Conservation (phyloP, 2,888 invertebrate species). For the Dasypogon diadema region DNA sequence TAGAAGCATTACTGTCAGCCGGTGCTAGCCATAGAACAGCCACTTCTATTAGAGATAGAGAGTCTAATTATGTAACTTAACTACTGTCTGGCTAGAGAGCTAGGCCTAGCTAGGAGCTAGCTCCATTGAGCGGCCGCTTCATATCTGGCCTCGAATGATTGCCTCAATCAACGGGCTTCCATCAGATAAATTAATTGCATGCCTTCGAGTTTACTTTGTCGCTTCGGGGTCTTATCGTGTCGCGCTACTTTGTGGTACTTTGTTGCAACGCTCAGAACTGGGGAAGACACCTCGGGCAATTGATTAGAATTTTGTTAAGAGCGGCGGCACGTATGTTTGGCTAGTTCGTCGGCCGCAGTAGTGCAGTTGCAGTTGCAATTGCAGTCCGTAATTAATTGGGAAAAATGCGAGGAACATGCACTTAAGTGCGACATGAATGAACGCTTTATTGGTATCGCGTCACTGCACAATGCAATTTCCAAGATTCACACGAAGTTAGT, state of each 20-base stretch:
- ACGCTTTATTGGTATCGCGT: conserved; percentile 23
- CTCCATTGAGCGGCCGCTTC: too few relatives aligned
- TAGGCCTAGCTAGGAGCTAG: too few relatives aligned
- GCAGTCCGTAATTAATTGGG: conserved; percentile 42
- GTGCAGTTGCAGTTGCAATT: too few relatives aligned
- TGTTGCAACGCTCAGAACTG: background rate
- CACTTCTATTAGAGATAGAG: too few relatives aligned
- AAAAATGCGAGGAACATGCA: conserved; percentile 23
- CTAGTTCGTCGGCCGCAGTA: too few relatives aligned
- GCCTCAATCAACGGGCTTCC: conserved; percentile 36
- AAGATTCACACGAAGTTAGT: background rate
- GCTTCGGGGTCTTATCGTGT: background rate
- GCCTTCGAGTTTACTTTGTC: conserved; percentile 18
- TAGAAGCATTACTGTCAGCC: too few relatives aligned
- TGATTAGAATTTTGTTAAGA: conserved; percentile 11
- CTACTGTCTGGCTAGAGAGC: conserved; percentile 1
- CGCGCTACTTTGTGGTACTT: conserved; percentile 22
- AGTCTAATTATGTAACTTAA: background rate
- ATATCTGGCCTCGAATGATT: conserved; percentile 39
- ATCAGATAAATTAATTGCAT: conserved; percentile 44
- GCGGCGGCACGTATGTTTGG: background rate
- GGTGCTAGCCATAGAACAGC: too few relatives aligned
- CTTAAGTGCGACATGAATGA: background rate
- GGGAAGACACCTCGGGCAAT: conserved; percentile 1
- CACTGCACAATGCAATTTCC: background rate